Percentiles rank a stretch among this genome's conserved stretches.
phyloP scores from a whole-genome alignment of 2,888 invertebrate species.

The Bembecia ichneumoniformis region DNA sequence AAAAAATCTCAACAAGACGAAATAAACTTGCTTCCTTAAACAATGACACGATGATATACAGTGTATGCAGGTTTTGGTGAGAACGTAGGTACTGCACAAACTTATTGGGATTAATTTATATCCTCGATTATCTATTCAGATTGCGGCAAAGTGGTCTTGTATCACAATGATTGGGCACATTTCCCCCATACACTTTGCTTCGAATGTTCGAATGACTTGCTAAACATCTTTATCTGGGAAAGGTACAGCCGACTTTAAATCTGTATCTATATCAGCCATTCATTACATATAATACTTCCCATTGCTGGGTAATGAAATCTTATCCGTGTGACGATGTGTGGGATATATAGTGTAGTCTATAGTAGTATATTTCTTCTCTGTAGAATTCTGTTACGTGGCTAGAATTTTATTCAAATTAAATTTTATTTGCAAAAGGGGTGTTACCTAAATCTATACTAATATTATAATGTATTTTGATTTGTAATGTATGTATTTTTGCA shows the following conservation, averaged over 20 bases:
- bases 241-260: conserved; percentile 13
- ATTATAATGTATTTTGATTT: too few relatives aligned
- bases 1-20: conserved; percentile 31
- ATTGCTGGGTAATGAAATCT: too few relatives aligned
- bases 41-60: conserved; percentile 20
- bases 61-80: conserved; percentile 7
- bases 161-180: conserved; percentile 23
- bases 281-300: too few relatives aligned
- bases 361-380: too few relatives aligned
- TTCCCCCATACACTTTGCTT: conserved; percentile 5
- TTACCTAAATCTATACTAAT: too few relatives aligned
- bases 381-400: too few relatives aligned
- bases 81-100: conserved; percentile 7
- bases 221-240: conserved; percentile 27
- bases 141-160: conserved; percentile 15
- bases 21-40: conserved; percentile 28
- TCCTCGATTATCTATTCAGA: conserved; percentile 15
- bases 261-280: too few relatives aligned
- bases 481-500: too few relatives aligned
- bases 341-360: too few relatives aligned
- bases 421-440: too few relatives aligned
- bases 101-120: conserved; percentile 12
- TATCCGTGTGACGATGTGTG: too few relatives aligned
- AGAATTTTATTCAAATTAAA: too few relatives aligned
- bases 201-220: conserved; percentile 24